Evolutionary conservation across 2,797 vertebrate species (phyloP), one percentile per base, ranked within the genome.

Genomic region (Erpetoichthys calabaricus): DNA sequence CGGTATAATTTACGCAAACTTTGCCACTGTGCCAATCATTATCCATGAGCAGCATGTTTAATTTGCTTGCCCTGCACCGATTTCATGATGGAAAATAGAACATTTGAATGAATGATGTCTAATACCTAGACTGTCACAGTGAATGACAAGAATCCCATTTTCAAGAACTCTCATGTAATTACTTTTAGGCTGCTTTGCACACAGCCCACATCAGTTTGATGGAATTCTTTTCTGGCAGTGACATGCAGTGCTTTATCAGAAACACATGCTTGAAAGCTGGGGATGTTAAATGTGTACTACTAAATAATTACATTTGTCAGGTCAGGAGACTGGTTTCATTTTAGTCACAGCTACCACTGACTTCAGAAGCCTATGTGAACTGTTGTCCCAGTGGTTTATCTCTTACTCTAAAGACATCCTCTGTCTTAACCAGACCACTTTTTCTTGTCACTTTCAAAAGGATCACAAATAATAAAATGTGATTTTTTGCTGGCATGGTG

Each of bases 131-230:
- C 7, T 42, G 53, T 54, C 41, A 54, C 6, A 43, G 53, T 54
- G 53, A 54, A 54, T 42, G 53, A 54, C 53, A 54, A 54, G 10
- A 42, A 5, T 54, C 53, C 53, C 53, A 54, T 54, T 54, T 54
- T 54, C 53, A 54, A 54, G 53, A 54, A 7, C 41, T 43, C 6
- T 7, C 5, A 44, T 42, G 53, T 54, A 54, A 54, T 54, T 54
- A 54, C 2, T 42, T 54, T 54, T 44, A 54, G 10, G 53, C 5
- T 54, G 41, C 53, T 42, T 54, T 5, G 53, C 41, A 42, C 53
- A 42, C 53, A 54, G 10, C 42, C 53, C 41, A 8, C 53, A 54
- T 54, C 53, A 54, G 10, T 54, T 54, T 54, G 25, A 54, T 44
- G 53, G 10, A 54, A 42, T 42, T 54, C 41, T 43, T 7, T 42